A percentile compares a stretch with the other conserved stretches of the same genome.
Evolutionary conservation across 2,888 invertebrate species (phyloP).

Genomic region (Diogma glabrata): DNA sequence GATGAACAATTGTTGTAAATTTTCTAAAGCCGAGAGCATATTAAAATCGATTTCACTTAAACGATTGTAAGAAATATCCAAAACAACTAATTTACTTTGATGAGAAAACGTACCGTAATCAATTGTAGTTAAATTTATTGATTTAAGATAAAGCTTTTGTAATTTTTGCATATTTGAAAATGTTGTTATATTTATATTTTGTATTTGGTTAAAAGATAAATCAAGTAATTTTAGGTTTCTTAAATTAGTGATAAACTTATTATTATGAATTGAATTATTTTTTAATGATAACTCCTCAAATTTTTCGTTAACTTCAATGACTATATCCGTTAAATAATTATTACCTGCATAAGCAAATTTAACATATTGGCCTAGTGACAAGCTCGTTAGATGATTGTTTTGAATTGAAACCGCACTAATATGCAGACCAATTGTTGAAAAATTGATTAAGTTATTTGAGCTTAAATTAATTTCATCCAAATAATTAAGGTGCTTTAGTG

Average conservation of each 20-base stretch:
- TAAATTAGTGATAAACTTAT: neutral
- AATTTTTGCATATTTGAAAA: neutral
- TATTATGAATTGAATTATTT: neutral
- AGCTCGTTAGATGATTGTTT: too few relatives aligned
- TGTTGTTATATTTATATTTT: neutral
- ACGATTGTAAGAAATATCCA: constrained; percentile 1
- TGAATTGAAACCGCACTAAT: too few relatives aligned
- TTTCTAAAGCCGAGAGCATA: neutral
- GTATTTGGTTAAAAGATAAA: neutral
- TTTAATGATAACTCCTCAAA: neutral
- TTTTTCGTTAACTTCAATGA: neutral
- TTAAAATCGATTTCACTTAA: neutral
- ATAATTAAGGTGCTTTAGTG: neutral
- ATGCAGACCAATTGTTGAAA: neutral
- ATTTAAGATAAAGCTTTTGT: neutral
- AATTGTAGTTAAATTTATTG: neutral
- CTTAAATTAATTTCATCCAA: too few relatives aligned
- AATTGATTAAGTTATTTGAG: neutral
- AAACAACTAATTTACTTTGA: neutral
- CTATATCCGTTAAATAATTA: neutral
- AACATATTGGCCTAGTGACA: too few relatives aligned
- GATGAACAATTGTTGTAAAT: constrained; percentile 1
- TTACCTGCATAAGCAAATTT: neutral
- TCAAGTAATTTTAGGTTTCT: neutral
- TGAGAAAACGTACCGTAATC: neutral